phyloP scores from a whole-genome alignment of 2,113 vertebrate genomes.

The Oncorhynchus mykiss region DNA sequence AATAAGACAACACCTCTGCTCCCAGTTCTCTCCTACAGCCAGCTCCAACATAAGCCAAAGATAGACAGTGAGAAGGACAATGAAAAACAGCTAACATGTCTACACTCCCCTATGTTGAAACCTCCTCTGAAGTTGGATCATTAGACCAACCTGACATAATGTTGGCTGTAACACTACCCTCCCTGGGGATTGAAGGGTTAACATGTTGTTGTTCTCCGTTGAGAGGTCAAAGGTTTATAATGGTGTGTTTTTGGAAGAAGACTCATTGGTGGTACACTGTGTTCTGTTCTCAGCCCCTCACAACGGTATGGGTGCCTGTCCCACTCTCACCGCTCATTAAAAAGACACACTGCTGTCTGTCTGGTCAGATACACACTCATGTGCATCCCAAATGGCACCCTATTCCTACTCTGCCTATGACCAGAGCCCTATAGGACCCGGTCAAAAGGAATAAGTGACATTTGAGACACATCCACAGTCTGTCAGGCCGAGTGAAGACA shows the following conservation, averaged over 20 bases:
- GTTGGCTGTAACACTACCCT: conserved; percentile 4
- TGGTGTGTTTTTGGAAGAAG: background rate
- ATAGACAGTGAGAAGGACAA: too few relatives aligned
- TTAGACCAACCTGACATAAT: background rate
- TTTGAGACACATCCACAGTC: too few relatives aligned
- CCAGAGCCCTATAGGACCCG: too few relatives aligned
- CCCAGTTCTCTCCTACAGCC: background rate
- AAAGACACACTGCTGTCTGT: conserved; percentile 17
- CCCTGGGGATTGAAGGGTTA: too few relatives aligned
- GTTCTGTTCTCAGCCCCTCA: background rate
- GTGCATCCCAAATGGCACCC: too few relatives aligned
- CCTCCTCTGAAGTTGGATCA: too few relatives aligned
- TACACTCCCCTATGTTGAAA: too few relatives aligned
- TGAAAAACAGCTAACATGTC: too few relatives aligned
- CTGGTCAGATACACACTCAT: background rate
- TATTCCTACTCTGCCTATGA: too few relatives aligned
- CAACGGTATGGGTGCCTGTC: background rate
- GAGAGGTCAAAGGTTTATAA: conserved; percentile 11
- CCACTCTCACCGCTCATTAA: conserved; percentile 34
- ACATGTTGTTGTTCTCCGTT: background rate
- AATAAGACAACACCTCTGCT: background rate
- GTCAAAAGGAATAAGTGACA: too few relatives aligned
- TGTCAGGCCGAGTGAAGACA: too few relatives aligned
- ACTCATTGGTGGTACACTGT: background rate
- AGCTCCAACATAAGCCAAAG: background rate